Evolutionary conservation across 2,113 vertebrate species (phyloP).

Genomic region (Paramormyrops kingsleyae): DNA sequence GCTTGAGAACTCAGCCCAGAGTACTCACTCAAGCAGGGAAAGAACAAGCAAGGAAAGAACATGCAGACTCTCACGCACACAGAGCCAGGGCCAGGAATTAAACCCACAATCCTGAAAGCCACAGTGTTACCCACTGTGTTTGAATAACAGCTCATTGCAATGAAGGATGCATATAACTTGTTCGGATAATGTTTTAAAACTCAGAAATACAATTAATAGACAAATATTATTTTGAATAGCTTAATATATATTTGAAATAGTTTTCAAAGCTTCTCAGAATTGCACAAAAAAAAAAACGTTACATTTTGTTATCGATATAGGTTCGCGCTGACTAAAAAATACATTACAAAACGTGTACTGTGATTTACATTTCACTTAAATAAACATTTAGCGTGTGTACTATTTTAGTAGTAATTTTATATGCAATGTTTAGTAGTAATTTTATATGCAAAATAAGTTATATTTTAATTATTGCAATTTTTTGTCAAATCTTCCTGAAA

Average conservation of each 20-base stretch:
- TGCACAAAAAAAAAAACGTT: neutral
- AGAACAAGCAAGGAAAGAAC: neutral
- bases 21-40: neutral
- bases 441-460: neutral
- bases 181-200: neutral
- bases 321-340: neutral
- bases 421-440: neutral
- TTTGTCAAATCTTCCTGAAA: neutral
- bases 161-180: neutral
- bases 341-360: neutral
- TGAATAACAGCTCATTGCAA: neutral
- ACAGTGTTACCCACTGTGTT: neutral
- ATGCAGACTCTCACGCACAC: neutral
- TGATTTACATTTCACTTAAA: neutral
- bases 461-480: neutral
- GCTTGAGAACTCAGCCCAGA: neutral
- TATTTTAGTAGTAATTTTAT: neutral
- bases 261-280: neutral
- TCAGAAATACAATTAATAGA: neutral
- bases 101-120: neutral
- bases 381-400: neutral
- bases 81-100: neutral
- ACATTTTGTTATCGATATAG: neutral
- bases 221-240: neutral
- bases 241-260: neutral